Evolutionary conservation across 1,140 invertebrate genomes (phyloP).

Genomic region (Eriocheir sinensis): DNA sequence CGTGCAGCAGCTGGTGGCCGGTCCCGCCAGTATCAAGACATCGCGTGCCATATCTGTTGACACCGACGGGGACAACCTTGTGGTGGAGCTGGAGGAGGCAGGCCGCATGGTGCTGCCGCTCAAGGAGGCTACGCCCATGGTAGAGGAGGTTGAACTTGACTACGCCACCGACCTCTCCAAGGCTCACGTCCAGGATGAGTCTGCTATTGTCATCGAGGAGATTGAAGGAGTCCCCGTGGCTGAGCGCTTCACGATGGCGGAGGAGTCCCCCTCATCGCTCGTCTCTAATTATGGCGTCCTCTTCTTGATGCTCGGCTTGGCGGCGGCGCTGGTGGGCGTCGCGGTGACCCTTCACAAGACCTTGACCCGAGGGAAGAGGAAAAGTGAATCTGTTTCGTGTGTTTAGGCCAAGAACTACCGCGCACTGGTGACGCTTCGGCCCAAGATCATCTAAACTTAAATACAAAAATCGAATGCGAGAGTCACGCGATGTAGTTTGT

Average conservation of each 20-base stretch:
- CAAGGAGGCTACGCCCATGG: constrained; percentile 40
- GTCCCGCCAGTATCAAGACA: background rate
- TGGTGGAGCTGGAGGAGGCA: constrained; percentile 51
- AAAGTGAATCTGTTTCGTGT: background rate
- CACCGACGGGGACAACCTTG: constrained; percentile 60
- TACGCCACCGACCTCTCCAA: constrained; percentile 37
- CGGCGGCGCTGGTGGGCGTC: background rate
- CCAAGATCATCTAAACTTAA: background rate
- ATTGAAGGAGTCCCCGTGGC: background rate
- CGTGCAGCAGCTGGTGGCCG: constrained; percentile 60
- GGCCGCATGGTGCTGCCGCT: constrained; percentile 59
- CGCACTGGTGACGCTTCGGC: background rate
- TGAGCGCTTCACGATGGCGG: background rate
- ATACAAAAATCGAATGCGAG: background rate
- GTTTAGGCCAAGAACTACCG: background rate
- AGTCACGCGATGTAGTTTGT: background rate
- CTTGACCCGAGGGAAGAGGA: background rate
- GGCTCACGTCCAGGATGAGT: constrained; percentile 34
- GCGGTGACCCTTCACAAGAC: background rate
- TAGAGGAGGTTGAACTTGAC: constrained; percentile 55
- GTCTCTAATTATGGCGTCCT: background rate
- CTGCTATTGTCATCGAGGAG: background rate
- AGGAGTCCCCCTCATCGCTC: background rate
- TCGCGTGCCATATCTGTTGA: constrained; percentile 44
- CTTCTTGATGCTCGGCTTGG: background rate